Percentiles rank a stretch among this genome's conserved stretches.
phyloP scores from a whole-genome alignment of 2,888 invertebrate genomes.

The Stenodera caucasica region DNA sequence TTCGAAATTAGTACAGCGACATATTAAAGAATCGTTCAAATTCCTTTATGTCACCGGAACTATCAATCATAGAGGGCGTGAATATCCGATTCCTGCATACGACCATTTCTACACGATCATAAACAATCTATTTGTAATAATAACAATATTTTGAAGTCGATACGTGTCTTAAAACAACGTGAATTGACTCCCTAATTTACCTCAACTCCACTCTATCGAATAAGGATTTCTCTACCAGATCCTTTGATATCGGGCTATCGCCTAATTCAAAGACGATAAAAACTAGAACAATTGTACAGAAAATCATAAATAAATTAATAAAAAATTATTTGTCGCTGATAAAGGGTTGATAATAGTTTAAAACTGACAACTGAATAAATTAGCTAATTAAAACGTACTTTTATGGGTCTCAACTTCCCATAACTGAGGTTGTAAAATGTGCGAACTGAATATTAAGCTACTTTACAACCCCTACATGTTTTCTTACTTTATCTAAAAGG shows the following conservation, averaged over 20 bases:
- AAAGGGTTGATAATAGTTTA: no score
- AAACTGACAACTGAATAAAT: slow-evolving; percentile 37
- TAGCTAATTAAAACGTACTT: slow-evolving; percentile 35
- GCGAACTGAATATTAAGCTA: slow-evolving; percentile 33
- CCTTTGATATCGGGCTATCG: slow-evolving; percentile 7
- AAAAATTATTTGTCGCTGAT: no score
- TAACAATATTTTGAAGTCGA: slow-evolving; percentile 15
- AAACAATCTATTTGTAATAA: no score
- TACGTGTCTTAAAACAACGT: slow-evolving; percentile 32
- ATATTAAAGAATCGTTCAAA: not conserved
- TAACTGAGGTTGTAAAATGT: slow-evolving; percentile 21
- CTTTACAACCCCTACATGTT: slow-evolving; percentile 25
- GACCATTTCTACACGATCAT: no score
- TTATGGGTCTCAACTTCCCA: slow-evolving; percentile 18
- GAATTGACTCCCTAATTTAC: slow-evolving; percentile 38
- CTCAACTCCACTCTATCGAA: slow-evolving; percentile 34
- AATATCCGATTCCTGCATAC: no score
- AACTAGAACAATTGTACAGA: no score
- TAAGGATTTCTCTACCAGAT: slow-evolving; percentile 29
- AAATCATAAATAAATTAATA: no score
- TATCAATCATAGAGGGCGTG: not conserved
- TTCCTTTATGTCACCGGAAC: not conserved
- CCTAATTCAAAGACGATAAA: not conserved
- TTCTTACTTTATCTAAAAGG: slow-evolving; percentile 22
- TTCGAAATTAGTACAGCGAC: not conserved